Conservation (phyloP, 1,140 invertebrate genomes). For the Cotesia glomerata region DNA sequence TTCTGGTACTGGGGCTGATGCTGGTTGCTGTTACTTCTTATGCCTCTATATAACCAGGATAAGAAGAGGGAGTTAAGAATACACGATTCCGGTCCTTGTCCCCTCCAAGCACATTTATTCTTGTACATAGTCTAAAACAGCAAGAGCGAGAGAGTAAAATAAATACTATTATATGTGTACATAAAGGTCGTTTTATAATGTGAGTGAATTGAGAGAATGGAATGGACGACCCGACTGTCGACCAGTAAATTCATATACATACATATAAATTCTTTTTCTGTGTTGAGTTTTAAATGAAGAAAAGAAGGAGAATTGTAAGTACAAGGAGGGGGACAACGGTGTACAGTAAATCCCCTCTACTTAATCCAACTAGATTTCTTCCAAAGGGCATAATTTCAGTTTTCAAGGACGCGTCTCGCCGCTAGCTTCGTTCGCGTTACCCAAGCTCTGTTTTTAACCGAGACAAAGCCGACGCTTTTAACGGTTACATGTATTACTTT, state of each 20-base stretch:
- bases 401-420: conserved; percentile 60
- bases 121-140: no score
- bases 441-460: conserved; percentile 26
- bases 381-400: conserved; percentile 65
- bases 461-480: conserved; percentile 39
- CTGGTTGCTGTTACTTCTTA: no score
- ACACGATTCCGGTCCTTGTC: no score
- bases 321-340: conserved; percentile 24
- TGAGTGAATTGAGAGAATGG: no score
- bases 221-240: background rate
- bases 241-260: background rate
- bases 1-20: background rate
- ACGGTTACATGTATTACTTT: conserved; percentile 3
- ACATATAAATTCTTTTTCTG: background rate
- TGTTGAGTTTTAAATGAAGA: conserved; percentile 6
- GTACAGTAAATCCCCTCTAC: conserved; percentile 29
- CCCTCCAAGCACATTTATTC: no score
- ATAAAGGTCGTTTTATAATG: no score
- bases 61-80: no score
- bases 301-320: conserved; percentile 34
- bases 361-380: conserved; percentile 58
- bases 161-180: no score
- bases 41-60: no score
- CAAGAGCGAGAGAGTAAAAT: no score
- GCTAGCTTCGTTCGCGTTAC: conserved; percentile 42